Conservation (phyloP, 2,888 invertebrate genomes). For the Eupithecia subfuscata region DNA sequence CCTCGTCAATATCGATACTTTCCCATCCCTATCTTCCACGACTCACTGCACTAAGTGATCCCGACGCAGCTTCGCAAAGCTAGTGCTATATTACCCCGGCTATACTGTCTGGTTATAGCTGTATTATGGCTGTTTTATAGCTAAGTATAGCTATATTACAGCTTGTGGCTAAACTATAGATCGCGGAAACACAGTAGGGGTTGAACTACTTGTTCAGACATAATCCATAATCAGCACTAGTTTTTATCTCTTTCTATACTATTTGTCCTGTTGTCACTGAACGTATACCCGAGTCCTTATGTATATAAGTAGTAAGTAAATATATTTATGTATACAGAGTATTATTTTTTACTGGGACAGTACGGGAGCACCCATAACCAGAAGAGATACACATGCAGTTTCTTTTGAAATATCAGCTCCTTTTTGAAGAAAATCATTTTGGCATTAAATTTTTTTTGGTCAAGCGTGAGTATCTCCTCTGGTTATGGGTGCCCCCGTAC, state of each 20-base stretch:
- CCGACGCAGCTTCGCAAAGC: conserved; percentile 64
- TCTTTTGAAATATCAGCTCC: too few relatives aligned
- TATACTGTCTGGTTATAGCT: conserved; percentile 8
- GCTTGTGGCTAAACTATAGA: conserved; percentile 16
- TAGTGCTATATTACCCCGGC: conserved; percentile 32
- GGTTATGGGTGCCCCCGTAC: too few relatives aligned
- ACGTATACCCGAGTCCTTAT: too few relatives aligned
- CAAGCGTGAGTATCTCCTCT: too few relatives aligned
- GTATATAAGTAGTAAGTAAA: too few relatives aligned
- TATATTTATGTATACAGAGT: too few relatives aligned
- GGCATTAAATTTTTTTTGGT: too few relatives aligned
- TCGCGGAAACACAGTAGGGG: conserved; percentile 21
- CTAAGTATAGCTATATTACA: background rate
- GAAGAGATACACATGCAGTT: too few relatives aligned
- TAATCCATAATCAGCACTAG: background rate
- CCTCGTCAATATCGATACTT: conserved; percentile 22
- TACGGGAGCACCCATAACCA: too few relatives aligned
- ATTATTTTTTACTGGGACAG: too few relatives aligned
- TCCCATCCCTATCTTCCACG: conserved; percentile 52
- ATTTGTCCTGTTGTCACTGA: too few relatives aligned
- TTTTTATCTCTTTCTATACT: background rate
- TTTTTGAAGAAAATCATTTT: too few relatives aligned
- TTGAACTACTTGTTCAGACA: background rate
- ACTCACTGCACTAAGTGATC: conserved; percentile 69
- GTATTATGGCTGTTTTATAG: background rate